These are phyloP conservation scores for Pantelozetes paolii DNA, from an alignment of 2,888 invertebrate species.

Conservation along the genomic window DNA sequence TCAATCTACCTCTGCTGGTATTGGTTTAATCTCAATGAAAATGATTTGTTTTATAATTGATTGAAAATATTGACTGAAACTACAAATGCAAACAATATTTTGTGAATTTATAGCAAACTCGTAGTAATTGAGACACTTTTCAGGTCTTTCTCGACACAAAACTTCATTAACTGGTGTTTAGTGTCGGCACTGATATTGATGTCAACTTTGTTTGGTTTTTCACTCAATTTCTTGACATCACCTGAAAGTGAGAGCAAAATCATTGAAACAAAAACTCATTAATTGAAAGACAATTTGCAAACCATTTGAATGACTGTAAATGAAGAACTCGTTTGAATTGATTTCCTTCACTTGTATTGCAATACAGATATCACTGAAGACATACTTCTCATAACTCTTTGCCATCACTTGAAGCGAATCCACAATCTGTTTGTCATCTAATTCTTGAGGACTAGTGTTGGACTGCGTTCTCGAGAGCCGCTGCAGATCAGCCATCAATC, in stretches of 20 bases:
- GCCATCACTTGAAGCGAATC: conserved; percentile 13
- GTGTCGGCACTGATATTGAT: conserved; percentile 16
- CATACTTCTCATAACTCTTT: not conserved
- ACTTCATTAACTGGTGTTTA: not conserved
- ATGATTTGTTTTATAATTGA: no score
- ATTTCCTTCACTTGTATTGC: not conserved
- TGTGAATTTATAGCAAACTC: not conserved
- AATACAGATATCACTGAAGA: conserved; percentile 3
- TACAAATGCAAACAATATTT: no score
- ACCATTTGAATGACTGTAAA: not conserved
- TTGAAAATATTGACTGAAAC: no score
- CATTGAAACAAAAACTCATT: not conserved
- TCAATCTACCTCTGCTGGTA: no score
- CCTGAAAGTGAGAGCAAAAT: not conserved
- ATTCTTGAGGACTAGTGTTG: not conserved
- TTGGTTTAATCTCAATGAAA: no score
- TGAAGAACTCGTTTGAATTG: not conserved
- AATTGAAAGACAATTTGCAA: not conserved
- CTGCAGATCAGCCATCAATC: not conserved
- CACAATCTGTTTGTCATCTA: not conserved
- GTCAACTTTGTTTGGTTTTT: conserved; percentile 14
- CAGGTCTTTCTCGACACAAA: conserved; percentile 2
- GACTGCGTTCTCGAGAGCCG: not conserved
- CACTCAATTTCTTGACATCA: not conserved
- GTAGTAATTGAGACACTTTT: conserved; percentile 19